Base-by-base conservation (phyloP, 1,140 invertebrate genomes). In the Drosophila nebulosa region DNA sequence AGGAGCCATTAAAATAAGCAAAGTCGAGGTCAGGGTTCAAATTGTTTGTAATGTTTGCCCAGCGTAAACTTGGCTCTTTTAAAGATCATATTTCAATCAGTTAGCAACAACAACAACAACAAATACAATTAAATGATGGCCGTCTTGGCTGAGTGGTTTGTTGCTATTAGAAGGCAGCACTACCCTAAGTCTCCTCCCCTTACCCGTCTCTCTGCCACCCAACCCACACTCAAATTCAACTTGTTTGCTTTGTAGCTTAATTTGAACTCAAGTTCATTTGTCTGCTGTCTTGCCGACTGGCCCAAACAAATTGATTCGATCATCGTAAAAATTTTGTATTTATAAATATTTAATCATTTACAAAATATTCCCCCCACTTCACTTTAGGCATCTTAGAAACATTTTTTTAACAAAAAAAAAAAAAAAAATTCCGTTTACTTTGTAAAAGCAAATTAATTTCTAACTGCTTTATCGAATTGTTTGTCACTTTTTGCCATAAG, bases 271-370 rank as follows among this genome's bases (percentile, higher is more conserved):
- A 62, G 60, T 62, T 50, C 42, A 52, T 51, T 16, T 30, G 26
- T 52, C 39, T 51, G 16, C 22, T 46, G n/a, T n/a, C n/a, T n/a
- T n/a, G 57, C 4, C n/a, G 18, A 10, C 26, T 35, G 7, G 4
- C 39, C 10, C 39, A 46, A 21, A 46, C 39, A 46, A 46, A 46
- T 46, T 46, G 39, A 46, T 46, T 46, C 39, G 39, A 14, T 46
- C 32, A 22, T 18, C 46, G 71, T 64, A 55, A 84, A 72, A n/a
- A n/a, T n/a, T n/a, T 75, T 53, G 58, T 84, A 80, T 84, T 85
- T 80, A 73, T 86, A 85, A 85, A 86, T 74, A 85, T 77, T 79
- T 66, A 77, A 86, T 74, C 77, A 74, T 72, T 76, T 26, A 27
- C 10, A 30, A 24, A 42, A 52, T 60, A 62, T 64, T 73, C 53